Evolutionary conservation across 1,140 invertebrate species (phyloP).

Genomic region (Harpegnathos saltator): DNA sequence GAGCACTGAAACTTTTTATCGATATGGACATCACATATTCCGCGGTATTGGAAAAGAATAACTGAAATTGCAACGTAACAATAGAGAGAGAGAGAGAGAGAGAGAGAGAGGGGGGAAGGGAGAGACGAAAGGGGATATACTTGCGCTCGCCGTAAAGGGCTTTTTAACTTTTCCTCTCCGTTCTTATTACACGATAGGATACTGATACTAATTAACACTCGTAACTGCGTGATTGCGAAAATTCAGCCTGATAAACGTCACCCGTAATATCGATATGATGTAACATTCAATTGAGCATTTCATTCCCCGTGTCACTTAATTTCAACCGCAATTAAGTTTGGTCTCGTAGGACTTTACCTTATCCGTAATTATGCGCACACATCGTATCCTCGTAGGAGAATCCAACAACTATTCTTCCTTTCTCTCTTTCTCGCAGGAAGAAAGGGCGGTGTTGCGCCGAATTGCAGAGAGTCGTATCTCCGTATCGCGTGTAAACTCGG

Average conservation of each 20-base stretch:
- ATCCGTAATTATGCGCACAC: slow-evolving; percentile 1
- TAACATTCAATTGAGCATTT: not conserved
- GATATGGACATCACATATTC: slow-evolving; percentile 42
- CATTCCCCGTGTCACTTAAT: not conserved
- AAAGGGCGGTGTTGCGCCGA: not conserved
- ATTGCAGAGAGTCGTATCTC: not conserved
- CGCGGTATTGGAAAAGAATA: slow-evolving; percentile 37
- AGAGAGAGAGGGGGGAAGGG: too few relatives aligned
- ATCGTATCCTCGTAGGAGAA: not conserved
- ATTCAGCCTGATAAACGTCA: not conserved
- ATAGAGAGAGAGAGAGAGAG: not conserved
- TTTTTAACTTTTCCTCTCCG: not conserved
- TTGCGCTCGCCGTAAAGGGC: not conserved
- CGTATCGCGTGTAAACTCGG: slow-evolving; percentile 7
- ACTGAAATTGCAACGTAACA: slow-evolving; percentile 16
- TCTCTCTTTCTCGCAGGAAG: too few relatives aligned
- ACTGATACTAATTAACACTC: not conserved
- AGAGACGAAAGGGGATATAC: not conserved
- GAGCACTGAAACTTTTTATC: slow-evolving; percentile 59
- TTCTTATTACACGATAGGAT: slow-evolving; percentile 7
- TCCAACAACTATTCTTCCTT: not conserved
- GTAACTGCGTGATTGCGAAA: too few relatives aligned
- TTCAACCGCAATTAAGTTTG: not conserved
- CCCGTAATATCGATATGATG: not conserved
- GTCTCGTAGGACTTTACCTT: not conserved